Conservation (phyloP, 1,140 invertebrate species). For the Drosophila nikananu region DNA sequence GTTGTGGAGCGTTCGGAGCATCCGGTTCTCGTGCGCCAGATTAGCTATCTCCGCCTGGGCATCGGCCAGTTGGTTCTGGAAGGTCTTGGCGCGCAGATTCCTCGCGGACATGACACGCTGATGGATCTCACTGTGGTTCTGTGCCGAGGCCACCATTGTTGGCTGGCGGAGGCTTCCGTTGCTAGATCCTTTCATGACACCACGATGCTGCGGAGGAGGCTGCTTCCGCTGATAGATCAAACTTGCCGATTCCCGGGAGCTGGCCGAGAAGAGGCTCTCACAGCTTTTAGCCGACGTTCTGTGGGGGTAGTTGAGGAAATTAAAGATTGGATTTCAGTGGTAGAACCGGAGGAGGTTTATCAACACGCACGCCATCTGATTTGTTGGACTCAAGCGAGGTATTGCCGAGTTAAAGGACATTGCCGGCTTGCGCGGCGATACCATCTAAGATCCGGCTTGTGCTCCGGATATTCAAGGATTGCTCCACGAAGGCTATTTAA, state of each 20-base stretch:
- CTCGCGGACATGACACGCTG: slow-evolving; percentile 91
- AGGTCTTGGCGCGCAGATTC: slow-evolving; percentile 89
- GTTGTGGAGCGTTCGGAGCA: slow-evolving; percentile 90
- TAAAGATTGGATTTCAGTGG: too few relatives aligned
- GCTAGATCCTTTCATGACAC: slow-evolving; percentile 43
- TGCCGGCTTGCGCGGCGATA: slow-evolving; percentile 69
- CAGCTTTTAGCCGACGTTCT: slow-evolving; percentile 78
- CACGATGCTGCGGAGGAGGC: background rate
- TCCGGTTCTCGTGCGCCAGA: slow-evolving; percentile 90
- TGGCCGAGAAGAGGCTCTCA: slow-evolving; percentile 81
- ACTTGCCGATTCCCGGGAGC: slow-evolving; percentile 77
- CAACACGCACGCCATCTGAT: slow-evolving; percentile 69
- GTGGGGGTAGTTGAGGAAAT: slow-evolving; percentile 1
- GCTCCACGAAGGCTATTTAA: background rate
- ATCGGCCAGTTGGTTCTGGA: slow-evolving; percentile 92
- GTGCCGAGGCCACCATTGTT: slow-evolving; percentile 41
- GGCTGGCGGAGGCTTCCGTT: slow-evolving; percentile 52
- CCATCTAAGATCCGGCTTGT: slow-evolving; percentile 54
- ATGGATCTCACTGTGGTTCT: slow-evolving; percentile 85
- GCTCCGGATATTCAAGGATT: slow-evolving; percentile 3
- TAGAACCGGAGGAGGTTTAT: background rate
- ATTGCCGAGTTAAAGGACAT: slow-evolving; percentile 27
- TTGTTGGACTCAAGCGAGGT: slow-evolving; percentile 35
- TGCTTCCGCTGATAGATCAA: slow-evolving; percentile 73
- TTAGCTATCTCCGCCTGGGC: slow-evolving; percentile 92